A percentile compares a stretch with the other conserved stretches of the same genome.
These are phyloP conservation scores for Palaemon carinicauda DNA, from an alignment of 1,140 invertebrate species.

Conservation along the genomic window DNA sequence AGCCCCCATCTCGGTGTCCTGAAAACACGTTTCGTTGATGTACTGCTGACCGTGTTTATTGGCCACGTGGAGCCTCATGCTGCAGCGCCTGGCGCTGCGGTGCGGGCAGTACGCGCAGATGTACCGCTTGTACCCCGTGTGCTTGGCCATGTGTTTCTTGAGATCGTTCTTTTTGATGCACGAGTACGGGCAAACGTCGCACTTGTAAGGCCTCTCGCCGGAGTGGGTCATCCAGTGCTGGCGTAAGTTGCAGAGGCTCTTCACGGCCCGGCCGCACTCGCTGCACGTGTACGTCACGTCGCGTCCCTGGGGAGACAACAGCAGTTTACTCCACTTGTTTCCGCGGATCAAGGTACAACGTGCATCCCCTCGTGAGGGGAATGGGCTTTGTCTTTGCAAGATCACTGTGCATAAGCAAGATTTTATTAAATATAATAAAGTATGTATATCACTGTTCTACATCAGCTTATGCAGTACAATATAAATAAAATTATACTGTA, in stretches of 20 bases:
- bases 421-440: too few species aligned
- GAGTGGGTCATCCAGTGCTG: conserved; percentile 57
- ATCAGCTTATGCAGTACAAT: too few species aligned
- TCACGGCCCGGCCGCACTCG: conserved; percentile 40
- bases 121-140: conserved; percentile 49
- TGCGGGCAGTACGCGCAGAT: conserved; percentile 42
- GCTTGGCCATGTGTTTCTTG: conserved; percentile 50
- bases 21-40: not conserved
- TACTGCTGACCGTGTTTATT: conserved; percentile 27
- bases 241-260: conserved; percentile 45
- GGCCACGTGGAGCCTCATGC: conserved; percentile 44
- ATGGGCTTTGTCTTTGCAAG: too few species aligned
- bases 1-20: too few species aligned
- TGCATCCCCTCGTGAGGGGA: not conserved
- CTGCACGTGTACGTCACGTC: conserved; percentile 34
- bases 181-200: conserved; percentile 50
- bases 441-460: too few species aligned
- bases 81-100: conserved; percentile 41
- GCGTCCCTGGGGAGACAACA: conserved; percentile 53
- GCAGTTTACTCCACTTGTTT: conserved; percentile 21
- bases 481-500: too few species aligned
- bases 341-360: not conserved
- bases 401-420: too few species aligned
- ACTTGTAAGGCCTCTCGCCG: conserved; percentile 54
- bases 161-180: conserved; percentile 54